These are phyloP conservation scores for Caenorhabditis drosophilae DNA, from an alignment of 2,888 invertebrate genomes.

Conservation along the genomic window DNA sequence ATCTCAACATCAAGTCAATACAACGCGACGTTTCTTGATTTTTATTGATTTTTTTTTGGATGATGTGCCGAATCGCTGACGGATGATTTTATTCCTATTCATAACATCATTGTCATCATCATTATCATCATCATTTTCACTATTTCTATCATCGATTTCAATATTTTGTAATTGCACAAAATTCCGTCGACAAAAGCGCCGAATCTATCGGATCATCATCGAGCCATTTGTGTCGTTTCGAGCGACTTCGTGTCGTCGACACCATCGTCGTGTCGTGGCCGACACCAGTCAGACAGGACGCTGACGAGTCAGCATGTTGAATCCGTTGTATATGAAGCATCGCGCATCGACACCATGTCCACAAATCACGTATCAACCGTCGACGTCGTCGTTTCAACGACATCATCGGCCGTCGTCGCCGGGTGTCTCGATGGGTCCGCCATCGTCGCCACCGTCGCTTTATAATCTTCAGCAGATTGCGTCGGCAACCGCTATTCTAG, in stretches of 20 bases:
- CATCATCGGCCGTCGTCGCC: slow-evolving; percentile 34
- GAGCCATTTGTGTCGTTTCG: not conserved
- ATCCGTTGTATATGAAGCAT: slow-evolving; percentile 50
- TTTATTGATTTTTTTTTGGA: not conserved
- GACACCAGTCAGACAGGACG: not conserved
- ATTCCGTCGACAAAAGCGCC: too few species aligned
- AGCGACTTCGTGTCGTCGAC: not conserved
- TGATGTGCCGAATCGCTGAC: slow-evolving; percentile 30
- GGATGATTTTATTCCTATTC: slow-evolving; percentile 30
- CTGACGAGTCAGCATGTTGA: too few species aligned
- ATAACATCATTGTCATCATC: slow-evolving; percentile 1
- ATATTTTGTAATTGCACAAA: not conserved
- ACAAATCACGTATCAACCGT: slow-evolving; percentile 22
- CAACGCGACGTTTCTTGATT: not conserved
- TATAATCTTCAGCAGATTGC: slow-evolving; percentile 46
- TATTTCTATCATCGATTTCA: not conserved
- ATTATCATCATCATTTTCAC: not conserved
- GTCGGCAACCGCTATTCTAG: slow-evolving; percentile 17
- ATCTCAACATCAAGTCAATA: too few species aligned
- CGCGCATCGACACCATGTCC: slow-evolving; percentile 44
- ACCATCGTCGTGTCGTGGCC: not conserved
- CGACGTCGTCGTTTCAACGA: slow-evolving; percentile 19
- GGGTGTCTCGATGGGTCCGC: slow-evolving; percentile 41
- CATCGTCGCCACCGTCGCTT: slow-evolving; percentile 50
- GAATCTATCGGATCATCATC: too few species aligned